Base-by-base conservation (phyloP, 2,113 vertebrate genomes). In the Lates calcarifer region DNA sequence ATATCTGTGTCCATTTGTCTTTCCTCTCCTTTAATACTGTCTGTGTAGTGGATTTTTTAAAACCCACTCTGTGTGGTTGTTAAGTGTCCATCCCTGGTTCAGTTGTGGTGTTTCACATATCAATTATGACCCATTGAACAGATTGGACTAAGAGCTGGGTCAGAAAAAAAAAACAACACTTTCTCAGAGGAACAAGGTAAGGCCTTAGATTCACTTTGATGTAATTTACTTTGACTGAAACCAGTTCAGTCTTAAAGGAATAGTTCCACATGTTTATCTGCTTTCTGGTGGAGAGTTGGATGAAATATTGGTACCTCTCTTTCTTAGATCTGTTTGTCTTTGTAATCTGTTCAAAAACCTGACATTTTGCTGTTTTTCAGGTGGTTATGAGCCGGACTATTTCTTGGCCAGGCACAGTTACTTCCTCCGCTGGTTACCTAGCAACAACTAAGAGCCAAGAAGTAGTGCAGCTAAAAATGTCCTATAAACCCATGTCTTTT, bases 31-130 rank as follows among this genome's bases (percentile, higher is more conserved):
- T 82, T 74, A 70, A 73, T 57, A 62, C 72, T 47, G 63, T 70
- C 75, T 61, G 18, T 37, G 39, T n/a, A 53, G 45, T 39, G 33
- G 51, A 62, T 64, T 47, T 39, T 70, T 65, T 49, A 76, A 84
- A 3, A 72, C 29, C 28, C 33, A 29, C 49, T 62, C 56, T 66
- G 60, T 92, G 89, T 75, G 85, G 89, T 92, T 79, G 68, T 74
- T 90, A 92, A 92, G 91, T 92, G 92, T 88, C 78, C 65, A 71
- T 89, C 69, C 49, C 57, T 79, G 84, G 86, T 90, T 79, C 39
- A 79, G 2, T 80, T 90, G 84, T 83, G 83, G 86, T 89, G 65
- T 81, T 90, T 87, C 53, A 57, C 69, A 81, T 79, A 83, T 84
- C 81, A 86, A 45, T 84, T 71, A 85, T 49, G 61, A 82, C 62